These are phyloP conservation scores for Acheta domesticus DNA, from an alignment of 2,888 invertebrate genomes.

Conservation along the genomic window DNA sequence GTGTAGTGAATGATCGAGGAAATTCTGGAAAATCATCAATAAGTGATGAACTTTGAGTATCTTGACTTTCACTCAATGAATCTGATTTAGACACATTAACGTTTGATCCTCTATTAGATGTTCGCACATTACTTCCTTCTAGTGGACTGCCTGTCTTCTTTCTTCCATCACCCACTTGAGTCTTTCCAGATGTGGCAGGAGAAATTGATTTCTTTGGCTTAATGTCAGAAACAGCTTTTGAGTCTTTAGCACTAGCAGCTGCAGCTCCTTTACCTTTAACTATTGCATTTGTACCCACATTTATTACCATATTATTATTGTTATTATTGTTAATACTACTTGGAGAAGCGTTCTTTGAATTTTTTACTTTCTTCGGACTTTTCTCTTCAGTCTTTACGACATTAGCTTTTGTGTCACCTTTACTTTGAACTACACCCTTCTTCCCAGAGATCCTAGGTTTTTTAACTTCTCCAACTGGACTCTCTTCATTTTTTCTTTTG, in stretches of 20 bases:
- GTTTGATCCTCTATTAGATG: neutral
- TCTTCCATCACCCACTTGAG: neutral
- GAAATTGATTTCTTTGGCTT: neutral
- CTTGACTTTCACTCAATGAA: neutral
- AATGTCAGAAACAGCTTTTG: neutral
- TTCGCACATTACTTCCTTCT: neutral
- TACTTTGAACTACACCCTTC: neutral
- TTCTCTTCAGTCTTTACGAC: constrained; percentile 27
- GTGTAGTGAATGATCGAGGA: constrained; percentile 24
- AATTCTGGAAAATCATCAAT: constrained; percentile 26
- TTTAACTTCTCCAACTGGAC: constrained; percentile 19
- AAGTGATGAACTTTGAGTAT: neutral
- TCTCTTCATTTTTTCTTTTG: constrained; percentile 24
- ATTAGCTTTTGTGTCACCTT: constrained; percentile 20
- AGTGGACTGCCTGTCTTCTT: neutral
- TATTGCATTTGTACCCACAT: neutral
- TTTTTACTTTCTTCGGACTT: constrained; percentile 20
- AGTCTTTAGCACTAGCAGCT: neutral
- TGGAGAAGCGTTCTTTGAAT: neutral
- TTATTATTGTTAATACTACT: neutral
- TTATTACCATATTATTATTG: neutral
- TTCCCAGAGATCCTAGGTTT: constrained; percentile 23
- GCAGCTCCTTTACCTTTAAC: neutral
- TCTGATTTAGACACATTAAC: neutral
- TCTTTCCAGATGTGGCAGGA: neutral